Evolutionary conservation across 1,140 invertebrate genomes (phyloP), one percentile per base, ranked within the genome.

Genomic region (Batillaria attramentaria): DNA sequence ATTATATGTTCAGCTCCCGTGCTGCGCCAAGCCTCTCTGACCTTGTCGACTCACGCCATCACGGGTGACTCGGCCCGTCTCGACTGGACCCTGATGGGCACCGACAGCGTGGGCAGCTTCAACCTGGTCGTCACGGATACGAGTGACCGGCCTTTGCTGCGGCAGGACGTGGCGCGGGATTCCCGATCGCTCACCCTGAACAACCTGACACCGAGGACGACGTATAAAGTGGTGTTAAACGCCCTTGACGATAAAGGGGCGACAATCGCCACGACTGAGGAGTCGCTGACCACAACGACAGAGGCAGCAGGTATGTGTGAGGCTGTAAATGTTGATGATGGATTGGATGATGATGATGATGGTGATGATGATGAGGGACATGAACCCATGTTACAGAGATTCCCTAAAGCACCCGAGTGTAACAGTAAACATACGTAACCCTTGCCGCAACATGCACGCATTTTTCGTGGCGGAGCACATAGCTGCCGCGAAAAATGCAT

Each of bases 151-250:
- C 60, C 73, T 2, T 39, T 75, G 33, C 37, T 75, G 54, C 73
- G 73, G 24, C 73, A 75, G 54, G 73, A 75, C n/a, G 62, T 75
- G 73, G 57, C 42, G 35, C 54, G 54, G 24, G 73, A 75, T 35
- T 60, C 73, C 16, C 60, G 35, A 54, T 60, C 73, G 24, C 37
- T 75, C 31, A 62, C 73, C 13, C 37, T 75, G 13, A 75, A 39
- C 37, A 75, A 60, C 5, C 73, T 75, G 18, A 42, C 73, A 2
- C 73, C 73, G 18, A 31, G 57, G 16, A 75, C 73, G 2, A 37
- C 6, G 1, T 73, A 73, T 50, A 42, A 70, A 37, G 54, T 42
- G 54, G 73, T 62, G 37, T 31, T 75, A 37, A 10, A 54, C n/a
- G 73, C 73, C 37, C 3, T 75, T 60, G 73, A 75, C 37, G 54